Conservation (phyloP, 2,888 invertebrate genomes). For the Lasioglossum marginatum region DNA sequence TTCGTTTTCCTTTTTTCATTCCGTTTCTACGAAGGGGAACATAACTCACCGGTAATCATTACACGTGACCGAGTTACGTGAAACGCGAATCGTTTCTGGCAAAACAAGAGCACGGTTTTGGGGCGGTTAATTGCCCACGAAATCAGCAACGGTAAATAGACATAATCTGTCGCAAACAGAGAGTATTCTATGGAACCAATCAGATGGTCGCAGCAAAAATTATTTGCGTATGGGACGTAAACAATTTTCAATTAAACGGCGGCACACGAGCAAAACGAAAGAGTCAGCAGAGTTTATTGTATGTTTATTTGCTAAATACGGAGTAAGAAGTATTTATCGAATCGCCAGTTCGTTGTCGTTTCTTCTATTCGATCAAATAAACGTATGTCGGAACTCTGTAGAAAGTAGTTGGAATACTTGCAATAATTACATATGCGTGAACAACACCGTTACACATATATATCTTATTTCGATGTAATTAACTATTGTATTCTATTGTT, state of each 20-base stretch:
- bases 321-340: background rate
- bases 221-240: background rate
- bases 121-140: background rate
- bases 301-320: background rate
- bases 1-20: background rate
- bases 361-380: background rate
- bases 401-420: background rate
- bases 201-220: background rate
- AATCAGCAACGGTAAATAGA: background rate
- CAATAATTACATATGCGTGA: too few species aligned
- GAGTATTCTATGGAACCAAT: background rate
- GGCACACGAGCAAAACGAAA: background rate
- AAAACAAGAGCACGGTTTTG: background rate
- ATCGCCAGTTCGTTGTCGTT: background rate
- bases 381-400: background rate
- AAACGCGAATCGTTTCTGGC: background rate
- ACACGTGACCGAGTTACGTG: constrained; percentile 14
- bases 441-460: too few species aligned
- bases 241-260: background rate
- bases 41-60: constrained; percentile 7
- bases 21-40: background rate
- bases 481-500: too few species aligned
- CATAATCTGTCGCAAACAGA: background rate
- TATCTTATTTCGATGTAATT: background rate
- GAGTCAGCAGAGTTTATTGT: background rate